A percentile compares a stretch with the other conserved stretches of the same genome.
phyloP scores from a whole-genome alignment of 1,140 invertebrate species.

The Formica exsecta region DNA sequence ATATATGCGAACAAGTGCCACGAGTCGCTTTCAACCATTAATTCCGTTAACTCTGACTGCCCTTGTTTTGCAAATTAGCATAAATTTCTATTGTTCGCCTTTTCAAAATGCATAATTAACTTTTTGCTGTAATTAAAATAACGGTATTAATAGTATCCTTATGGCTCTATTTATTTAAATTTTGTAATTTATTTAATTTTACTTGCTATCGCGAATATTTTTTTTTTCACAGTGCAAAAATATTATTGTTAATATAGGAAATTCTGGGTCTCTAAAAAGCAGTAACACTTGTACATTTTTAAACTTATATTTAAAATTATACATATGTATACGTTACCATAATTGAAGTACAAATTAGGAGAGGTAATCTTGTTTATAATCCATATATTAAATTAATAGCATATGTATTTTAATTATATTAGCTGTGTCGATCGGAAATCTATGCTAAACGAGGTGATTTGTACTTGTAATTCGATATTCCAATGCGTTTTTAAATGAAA shows the following conservation, averaged over 20 bases:
- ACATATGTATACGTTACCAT: too few relatives aligned
- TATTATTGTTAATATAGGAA: too few relatives aligned
- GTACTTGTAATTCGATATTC: not conserved
- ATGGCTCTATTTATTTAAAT: too few relatives aligned
- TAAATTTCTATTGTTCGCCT: not conserved
- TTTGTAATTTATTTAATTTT: too few relatives aligned
- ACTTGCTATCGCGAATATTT: too few relatives aligned
- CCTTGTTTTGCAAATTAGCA: slow-evolving; percentile 5
- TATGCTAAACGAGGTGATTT: slow-evolving; percentile 12
- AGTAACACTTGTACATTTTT: too few relatives aligned
- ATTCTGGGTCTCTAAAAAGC: too few relatives aligned
- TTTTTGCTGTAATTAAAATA: slow-evolving; percentile 7
- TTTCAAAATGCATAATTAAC: slow-evolving; percentile 42
- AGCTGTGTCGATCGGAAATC: not conserved
- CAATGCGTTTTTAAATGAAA: not conserved
- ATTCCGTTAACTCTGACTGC: slow-evolving; percentile 13
- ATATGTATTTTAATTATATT: slow-evolving; percentile 16
- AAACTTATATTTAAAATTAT: too few relatives aligned
- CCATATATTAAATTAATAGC: not conserved
- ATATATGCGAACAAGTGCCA: not conserved
- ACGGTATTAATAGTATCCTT: not conserved
- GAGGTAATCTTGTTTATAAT: not conserved
- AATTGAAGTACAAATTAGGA: too few relatives aligned
- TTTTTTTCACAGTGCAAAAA: too few relatives aligned
- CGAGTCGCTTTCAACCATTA: not conserved